A percentile compares a stretch with the other conserved stretches of the same genome.
phyloP scores from a whole-genome alignment of 1,140 invertebrate genomes.

The Microplitis demolitor region DNA sequence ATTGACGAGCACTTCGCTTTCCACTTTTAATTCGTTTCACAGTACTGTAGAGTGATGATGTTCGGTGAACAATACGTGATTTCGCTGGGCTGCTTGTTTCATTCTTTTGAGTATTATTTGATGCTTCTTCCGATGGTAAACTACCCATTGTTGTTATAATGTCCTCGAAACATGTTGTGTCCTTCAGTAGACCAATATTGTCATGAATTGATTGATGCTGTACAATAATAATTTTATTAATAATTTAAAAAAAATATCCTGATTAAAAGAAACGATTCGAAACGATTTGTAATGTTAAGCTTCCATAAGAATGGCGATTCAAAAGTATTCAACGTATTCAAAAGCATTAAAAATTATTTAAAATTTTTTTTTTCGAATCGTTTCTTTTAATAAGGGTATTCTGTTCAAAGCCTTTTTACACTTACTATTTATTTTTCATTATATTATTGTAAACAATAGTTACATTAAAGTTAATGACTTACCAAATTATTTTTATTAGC shows the following conservation, averaged over 20 bases:
- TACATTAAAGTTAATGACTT: not conserved
- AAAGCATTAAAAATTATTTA: too few species aligned
- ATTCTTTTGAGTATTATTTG: constrained; percentile 43
- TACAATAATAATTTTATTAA: constrained; percentile 4
- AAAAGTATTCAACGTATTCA: too few species aligned
- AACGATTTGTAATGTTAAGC: too few species aligned
- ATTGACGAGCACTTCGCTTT: not conserved
- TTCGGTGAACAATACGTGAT: not conserved
- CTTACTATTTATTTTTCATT: not conserved
- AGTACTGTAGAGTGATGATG: constrained; percentile 18
- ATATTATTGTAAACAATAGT: not conserved
- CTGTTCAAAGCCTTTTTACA: constrained; percentile 1
- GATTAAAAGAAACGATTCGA: too few species aligned
- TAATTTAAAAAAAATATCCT: not conserved
- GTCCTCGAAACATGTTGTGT: constrained; percentile 29
- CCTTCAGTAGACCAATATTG: constrained; percentile 26
- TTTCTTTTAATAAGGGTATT: too few species aligned
- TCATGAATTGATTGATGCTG: constrained; percentile 7
- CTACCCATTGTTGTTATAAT: constrained; percentile 36
- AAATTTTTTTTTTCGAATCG: too few species aligned
- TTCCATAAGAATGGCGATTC: too few species aligned
- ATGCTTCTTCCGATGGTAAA: constrained; percentile 37
- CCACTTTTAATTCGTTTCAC: constrained; percentile 28
- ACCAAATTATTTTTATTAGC: not conserved
- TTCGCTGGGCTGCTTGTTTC: constrained; percentile 17